Percentiles rank a stretch among this genome's conserved stretches.
Conservation (phyloP, 2,113 vertebrate species). For the Rousettus leschenaultii region DNA sequence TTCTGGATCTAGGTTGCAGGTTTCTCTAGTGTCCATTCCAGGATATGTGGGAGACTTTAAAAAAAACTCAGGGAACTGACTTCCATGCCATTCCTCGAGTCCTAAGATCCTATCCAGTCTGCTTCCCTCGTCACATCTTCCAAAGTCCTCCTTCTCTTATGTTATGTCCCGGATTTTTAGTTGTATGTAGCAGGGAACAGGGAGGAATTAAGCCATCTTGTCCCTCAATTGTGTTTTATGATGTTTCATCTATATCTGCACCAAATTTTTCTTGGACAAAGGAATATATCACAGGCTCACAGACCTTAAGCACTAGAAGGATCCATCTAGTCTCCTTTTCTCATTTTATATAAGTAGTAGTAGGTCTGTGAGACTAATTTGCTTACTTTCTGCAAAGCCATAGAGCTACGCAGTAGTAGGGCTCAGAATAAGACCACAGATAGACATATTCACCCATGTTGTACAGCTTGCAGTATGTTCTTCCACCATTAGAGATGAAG, state of each 20-base stretch:
- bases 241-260: not conserved
- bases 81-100: not conserved
- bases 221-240: not conserved
- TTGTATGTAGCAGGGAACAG: constrained; percentile 8
- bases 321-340: not conserved
- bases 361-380: not conserved
- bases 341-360: not conserved
- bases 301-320: not conserved
- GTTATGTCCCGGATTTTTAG: not conserved
- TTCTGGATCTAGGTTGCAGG: not conserved
- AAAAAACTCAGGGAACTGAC: not conserved
- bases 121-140: not conserved
- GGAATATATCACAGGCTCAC: not conserved
- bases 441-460: not conserved
- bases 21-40: not conserved
- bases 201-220: not conserved
- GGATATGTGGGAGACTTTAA: not conserved
- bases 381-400: not conserved
- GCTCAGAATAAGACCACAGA: constrained; percentile 11
- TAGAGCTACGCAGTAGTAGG: not conserved
- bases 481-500: constrained; percentile 20
- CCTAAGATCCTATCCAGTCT: not conserved
- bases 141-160: not conserved
- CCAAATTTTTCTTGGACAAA: constrained; percentile 3
- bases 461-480: not conserved